A percentile compares a stretch with the other conserved stretches of the same genome.
phyloP scores from a whole-genome alignment of 2,113 vertebrate genomes.

The Siniperca knerii region DNA sequence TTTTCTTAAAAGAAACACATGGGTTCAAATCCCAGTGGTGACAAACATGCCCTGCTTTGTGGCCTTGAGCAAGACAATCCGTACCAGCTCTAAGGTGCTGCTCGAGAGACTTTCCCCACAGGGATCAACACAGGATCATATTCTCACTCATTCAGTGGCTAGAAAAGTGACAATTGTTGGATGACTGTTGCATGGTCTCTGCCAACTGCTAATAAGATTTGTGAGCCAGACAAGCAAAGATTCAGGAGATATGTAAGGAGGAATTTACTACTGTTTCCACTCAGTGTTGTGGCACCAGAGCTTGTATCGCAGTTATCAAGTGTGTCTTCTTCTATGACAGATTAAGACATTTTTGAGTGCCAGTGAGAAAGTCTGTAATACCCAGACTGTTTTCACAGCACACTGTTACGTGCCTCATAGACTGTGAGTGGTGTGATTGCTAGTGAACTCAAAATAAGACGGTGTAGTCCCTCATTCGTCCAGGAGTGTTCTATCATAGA shows the following conservation, averaged over 20 bases:
- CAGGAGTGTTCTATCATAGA: too few species aligned
- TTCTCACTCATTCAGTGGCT: neutral
- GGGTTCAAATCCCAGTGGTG: neutral
- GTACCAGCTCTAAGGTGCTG: neutral
- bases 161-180: neutral
- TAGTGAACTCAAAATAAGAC: neutral
- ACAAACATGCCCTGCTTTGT: neutral
- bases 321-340: neutral
- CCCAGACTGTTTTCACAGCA: neutral
- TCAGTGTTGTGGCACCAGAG: neutral
- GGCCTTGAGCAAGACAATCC: neutral
- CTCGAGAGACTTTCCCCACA: neutral
- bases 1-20: neutral
- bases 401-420: neutral
- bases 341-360: neutral
- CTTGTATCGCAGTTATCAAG: neutral
- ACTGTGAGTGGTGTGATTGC: neutral
- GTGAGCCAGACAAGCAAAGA: neutral
- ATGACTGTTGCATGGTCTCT: neutral
- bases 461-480: too few species aligned
- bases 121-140: neutral
- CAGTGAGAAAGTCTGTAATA: neutral
- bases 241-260: neutral
- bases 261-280: neutral
- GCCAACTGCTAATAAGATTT: neutral